phyloP scores from a whole-genome alignment of 2,888 invertebrate species.

The Cylindroiulus punctatus region DNA sequence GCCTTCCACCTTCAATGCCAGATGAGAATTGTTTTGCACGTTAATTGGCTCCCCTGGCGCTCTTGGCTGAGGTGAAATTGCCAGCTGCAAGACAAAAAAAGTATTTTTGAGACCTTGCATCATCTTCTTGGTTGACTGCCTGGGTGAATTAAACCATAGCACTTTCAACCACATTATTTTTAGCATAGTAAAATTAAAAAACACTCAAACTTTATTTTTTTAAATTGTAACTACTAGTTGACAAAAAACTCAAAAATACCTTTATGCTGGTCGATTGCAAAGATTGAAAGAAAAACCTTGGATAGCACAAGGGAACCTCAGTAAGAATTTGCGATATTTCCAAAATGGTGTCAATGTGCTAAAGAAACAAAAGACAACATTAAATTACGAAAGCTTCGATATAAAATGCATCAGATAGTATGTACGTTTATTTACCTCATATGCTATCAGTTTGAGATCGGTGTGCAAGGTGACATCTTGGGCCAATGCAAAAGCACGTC shows the following conservation, averaged over 20 bases:
- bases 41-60: slow-evolving; percentile 84
- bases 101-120: too few species aligned
- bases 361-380: slow-evolving; percentile 58
- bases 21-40: slow-evolving; percentile 83
- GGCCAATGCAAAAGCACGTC: slow-evolving; percentile 44
- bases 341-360: slow-evolving; percentile 65
- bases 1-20: slow-evolving; percentile 93
- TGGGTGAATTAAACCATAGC: too few species aligned
- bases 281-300: slow-evolving; percentile 84
- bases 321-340: slow-evolving; percentile 69
- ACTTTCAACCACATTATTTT: too few species aligned
- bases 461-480: slow-evolving; percentile 46
- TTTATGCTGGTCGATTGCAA: slow-evolving; percentile 84
- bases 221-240: too few species aligned
- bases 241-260: slow-evolving; percentile 62
- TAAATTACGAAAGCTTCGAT: not conserved
- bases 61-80: slow-evolving; percentile 82
- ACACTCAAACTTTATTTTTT: too few species aligned
- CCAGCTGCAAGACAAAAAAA: slow-evolving; percentile 68
- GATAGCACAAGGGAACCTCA: slow-evolving; percentile 75
- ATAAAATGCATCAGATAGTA: not conserved
- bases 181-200: too few species aligned
- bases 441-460: slow-evolving; percentile 64
- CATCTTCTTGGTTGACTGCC: too few species aligned
- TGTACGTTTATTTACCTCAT: slow-evolving; percentile 64